A percentile compares a stretch with the other conserved stretches of the same genome.
Evolutionary conservation across 2,888 invertebrate genomes (phyloP).

Genomic region (Zele albiditarsus): DNA sequence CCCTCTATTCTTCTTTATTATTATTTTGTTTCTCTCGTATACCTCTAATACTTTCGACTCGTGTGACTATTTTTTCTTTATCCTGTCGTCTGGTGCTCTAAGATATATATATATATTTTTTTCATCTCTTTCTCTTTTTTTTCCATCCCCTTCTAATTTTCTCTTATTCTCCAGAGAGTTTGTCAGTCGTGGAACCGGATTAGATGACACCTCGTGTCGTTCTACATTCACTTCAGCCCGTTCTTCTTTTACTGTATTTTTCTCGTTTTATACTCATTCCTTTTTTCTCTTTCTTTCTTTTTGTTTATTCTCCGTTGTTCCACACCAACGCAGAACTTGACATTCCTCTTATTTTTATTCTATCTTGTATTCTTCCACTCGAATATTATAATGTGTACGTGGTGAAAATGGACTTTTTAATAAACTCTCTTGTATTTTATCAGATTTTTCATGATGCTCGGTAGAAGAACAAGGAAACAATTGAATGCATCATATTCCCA

Average conservation of each 20-base stretch:
- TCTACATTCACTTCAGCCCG: conserved; percentile 21
- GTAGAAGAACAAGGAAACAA: background rate
- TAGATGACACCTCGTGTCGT: conserved; percentile 25
- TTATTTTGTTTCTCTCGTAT: background rate
- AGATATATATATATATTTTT: background rate
- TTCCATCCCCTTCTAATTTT: conserved; percentile 29
- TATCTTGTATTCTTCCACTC: conserved; percentile 8
- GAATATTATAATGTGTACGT: background rate
- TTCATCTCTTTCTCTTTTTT: background rate
- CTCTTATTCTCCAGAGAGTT: conserved; percentile 19
- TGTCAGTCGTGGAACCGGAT: conserved; percentile 26
- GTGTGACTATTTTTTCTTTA: background rate
- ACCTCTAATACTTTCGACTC: background rate
- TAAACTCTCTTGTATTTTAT: background rate
- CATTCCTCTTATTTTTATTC: conserved; percentile 13
- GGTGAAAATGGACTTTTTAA: background rate
- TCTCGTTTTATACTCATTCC: conserved; percentile 11
- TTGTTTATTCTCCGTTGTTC: conserved; percentile 4
- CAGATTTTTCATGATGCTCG: background rate
- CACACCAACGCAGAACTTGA: background rate
- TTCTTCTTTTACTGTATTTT: conserved; percentile 8
- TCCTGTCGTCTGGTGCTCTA: conserved; percentile 16
- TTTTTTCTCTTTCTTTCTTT: conserved; percentile 24
- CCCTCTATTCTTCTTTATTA: background rate
- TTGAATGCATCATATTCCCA: background rate